phyloP scores from a whole-genome alignment of 2,113 vertebrate species.

The Apodemus sylvaticus region DNA sequence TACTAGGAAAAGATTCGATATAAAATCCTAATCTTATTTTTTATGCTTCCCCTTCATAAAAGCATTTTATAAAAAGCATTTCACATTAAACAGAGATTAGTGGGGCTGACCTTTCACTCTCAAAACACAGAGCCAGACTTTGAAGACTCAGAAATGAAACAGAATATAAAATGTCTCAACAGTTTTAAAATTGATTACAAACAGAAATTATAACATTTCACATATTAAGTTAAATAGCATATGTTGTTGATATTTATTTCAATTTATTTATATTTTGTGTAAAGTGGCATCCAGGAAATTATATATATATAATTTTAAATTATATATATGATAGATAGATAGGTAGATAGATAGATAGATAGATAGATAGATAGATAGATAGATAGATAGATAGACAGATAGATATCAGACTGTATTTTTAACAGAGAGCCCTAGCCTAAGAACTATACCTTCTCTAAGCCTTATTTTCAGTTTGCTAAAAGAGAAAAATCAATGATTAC shows the following conservation, averaged over 20 bases:
- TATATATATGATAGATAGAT: no score
- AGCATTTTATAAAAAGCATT: not conserved
- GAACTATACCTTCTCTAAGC: not conserved
- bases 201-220: slow-evolving; percentile 27
- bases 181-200: slow-evolving; percentile 13
- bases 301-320: not conserved
- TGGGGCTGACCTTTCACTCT: slow-evolving; percentile 13
- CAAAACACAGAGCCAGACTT: slow-evolving; percentile 26
- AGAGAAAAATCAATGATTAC: slow-evolving; percentile 10
- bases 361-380: no score
- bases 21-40: slow-evolving; percentile 20
- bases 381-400: no score
- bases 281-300: not conserved
- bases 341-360: no score
- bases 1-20: slow-evolving; percentile 45
- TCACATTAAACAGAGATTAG: slow-evolving; percentile 18
- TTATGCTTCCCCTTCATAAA: slow-evolving; percentile 14
- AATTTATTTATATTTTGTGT: slow-evolving; percentile 35
- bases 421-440: not conserved
- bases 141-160: slow-evolving; percentile 25
- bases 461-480: not conserved
- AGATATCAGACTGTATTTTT: not conserved
- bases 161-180: not conserved
- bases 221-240: not conserved
- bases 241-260: slow-evolving; percentile 24